Percentiles rank a stretch among this genome's conserved stretches.
Conservation (phyloP, 2,888 invertebrate genomes). For the Athripsodes cinereus region DNA sequence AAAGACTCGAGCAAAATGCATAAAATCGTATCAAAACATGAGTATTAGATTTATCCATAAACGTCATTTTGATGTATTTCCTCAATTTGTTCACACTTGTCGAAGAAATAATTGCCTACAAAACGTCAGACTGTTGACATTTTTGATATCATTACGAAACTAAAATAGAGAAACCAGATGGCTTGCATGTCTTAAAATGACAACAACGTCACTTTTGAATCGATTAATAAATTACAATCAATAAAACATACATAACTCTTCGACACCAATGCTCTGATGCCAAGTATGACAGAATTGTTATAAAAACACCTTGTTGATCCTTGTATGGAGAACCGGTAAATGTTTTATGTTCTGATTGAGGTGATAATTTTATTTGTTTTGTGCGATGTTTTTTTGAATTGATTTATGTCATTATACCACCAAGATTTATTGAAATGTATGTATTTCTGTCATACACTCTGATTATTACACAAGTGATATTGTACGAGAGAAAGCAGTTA, state of each 20-base stretch:
- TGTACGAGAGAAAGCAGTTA: background rate
- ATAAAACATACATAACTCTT: background rate
- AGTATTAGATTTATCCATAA: too few relatives aligned
- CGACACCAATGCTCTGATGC: background rate
- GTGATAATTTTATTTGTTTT: constrained; percentile 1
- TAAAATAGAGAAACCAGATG: background rate
- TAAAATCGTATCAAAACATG: too few relatives aligned
- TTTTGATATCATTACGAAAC: background rate
- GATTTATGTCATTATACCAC: background rate
- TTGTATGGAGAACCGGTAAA: background rate
- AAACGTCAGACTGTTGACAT: background rate
- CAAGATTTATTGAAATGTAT: background rate
- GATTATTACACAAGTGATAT: background rate
- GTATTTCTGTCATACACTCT: background rate
- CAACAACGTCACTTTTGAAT: background rate
- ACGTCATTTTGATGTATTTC: background rate
- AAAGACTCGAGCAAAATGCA: too few relatives aligned
- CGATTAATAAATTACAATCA: background rate
- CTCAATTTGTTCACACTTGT: background rate
- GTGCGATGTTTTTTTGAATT: background rate
- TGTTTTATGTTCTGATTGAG: background rate
- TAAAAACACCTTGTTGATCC: background rate
- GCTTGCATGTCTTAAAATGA: background rate
- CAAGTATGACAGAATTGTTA: background rate
- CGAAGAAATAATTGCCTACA: background rate